phyloP scores from a whole-genome alignment of 2,888 invertebrate genomes.

The Galeopsomyia nigrocyanea region DNA sequence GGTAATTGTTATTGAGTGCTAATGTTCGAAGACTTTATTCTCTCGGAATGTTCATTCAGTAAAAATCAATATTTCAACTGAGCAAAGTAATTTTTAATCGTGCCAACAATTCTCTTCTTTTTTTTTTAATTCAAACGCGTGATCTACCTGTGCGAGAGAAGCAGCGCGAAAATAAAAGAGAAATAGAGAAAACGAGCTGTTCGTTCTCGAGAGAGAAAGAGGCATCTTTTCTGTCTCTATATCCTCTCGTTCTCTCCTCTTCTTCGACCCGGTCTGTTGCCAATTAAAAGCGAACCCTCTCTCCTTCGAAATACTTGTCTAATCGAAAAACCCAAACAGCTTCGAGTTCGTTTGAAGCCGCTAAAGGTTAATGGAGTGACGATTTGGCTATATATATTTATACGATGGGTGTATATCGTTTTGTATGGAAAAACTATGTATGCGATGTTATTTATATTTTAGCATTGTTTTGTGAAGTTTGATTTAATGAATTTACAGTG shows the following conservation, averaged over 20 bases:
- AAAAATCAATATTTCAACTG: too few species aligned
- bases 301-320: conserved; percentile 37
- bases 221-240: conserved; percentile 8
- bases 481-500: too few species aligned
- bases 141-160: neutral
- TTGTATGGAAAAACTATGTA: too few species aligned
- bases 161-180: neutral
- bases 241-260: neutral
- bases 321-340: conserved; percentile 38
- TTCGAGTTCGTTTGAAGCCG: neutral
- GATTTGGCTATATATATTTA: neutral
- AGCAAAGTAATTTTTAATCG: too few species aligned
- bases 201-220: conserved; percentile 8
- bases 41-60: too few species aligned
- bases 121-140: too few species aligned
- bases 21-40: too few species aligned
- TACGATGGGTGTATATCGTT: too few species aligned
- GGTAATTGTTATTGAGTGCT: too few species aligned
- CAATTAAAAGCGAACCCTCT: conserved; percentile 45
- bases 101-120: too few species aligned
- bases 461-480: too few species aligned
- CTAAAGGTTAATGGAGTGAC: conserved; percentile 14
- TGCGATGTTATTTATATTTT: too few species aligned
- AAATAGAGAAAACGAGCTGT: neutral
- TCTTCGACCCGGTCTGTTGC: conserved; percentile 29